Evolutionary conservation across 2,113 vertebrate genomes (phyloP).

Genomic region (Pterocles orientalis): DNA sequence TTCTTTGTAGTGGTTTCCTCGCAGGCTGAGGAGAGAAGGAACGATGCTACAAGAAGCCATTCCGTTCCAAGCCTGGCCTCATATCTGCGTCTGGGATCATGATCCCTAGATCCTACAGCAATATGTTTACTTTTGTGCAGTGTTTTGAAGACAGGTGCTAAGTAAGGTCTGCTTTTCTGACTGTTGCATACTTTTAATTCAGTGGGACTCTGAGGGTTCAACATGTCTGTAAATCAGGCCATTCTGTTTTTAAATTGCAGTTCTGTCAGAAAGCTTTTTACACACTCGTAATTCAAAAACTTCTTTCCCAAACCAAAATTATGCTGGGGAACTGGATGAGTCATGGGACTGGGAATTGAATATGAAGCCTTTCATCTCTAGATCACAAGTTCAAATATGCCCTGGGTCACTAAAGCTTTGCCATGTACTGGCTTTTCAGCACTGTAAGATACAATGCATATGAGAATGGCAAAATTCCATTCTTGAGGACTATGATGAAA

Average conservation of each 20-base stretch:
- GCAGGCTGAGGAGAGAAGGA: not conserved
- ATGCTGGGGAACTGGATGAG: slow-evolving; percentile 16
- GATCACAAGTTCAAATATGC: slow-evolving; percentile 50
- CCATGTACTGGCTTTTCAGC: not conserved
- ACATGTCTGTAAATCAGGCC: slow-evolving; percentile 7
- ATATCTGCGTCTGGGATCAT: not conserved
- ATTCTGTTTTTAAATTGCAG: slow-evolving; percentile 1
- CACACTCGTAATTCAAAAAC: slow-evolving; percentile 1
- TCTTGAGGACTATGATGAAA: not conserved
- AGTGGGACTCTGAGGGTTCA: not conserved
- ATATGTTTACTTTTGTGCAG: not conserved
- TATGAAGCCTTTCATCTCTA: slow-evolving; percentile 41
- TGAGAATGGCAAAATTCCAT: not conserved
- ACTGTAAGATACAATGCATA: not conserved
- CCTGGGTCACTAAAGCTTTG: slow-evolving; percentile 24
- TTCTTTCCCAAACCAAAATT: slow-evolving; percentile 56
- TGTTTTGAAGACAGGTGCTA: slow-evolving; percentile 13
- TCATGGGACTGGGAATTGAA: slow-evolving; percentile 48
- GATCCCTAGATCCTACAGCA: not conserved
- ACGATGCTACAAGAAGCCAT: not conserved
- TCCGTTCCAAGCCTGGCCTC: not conserved
- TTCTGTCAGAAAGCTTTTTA: slow-evolving; percentile 10
- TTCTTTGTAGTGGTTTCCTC: slow-evolving; percentile 25
- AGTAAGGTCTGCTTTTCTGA: not conserved
- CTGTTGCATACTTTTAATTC: not conserved